Conservation (phyloP, 1,140 invertebrate genomes). For the Drosophila nigrodunni region DNA sequence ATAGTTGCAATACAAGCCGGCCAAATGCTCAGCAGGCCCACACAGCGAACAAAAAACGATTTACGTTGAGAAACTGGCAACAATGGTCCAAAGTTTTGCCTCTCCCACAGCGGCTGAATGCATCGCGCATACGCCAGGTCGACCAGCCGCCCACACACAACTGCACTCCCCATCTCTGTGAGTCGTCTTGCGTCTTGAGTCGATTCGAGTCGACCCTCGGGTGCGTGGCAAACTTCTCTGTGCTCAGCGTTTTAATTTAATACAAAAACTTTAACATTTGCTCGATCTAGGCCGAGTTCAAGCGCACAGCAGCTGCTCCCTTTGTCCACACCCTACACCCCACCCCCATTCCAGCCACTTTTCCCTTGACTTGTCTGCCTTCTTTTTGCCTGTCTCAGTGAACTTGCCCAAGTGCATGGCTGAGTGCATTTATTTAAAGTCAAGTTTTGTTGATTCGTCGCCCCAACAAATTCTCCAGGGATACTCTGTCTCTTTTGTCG, state of each 20-base stretch:
- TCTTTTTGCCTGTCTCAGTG: constrained; percentile 22
- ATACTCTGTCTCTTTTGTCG: constrained; percentile 2
- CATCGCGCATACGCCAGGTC: constrained; percentile 64
- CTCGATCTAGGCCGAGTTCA: constrained; percentile 40
- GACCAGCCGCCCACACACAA: not conserved
- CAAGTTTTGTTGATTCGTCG: constrained; percentile 71
- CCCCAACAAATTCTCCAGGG: constrained; percentile 46
- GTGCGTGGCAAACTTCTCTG: constrained; percentile 59
- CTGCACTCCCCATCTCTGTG: too few species aligned
- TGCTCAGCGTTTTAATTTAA: constrained; percentile 79
- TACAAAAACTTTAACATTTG: constrained; percentile 72
- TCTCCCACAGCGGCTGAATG: not conserved
- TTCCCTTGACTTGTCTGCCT: not conserved
- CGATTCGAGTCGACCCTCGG: not conserved
- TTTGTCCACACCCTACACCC: not conserved
- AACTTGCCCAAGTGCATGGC: constrained; percentile 61
- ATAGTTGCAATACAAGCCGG: constrained; percentile 68
- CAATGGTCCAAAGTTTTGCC: constrained; percentile 64
- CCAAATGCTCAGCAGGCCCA: constrained; percentile 27
- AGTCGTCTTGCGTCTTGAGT: too few species aligned
- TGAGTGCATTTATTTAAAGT: constrained; percentile 78
- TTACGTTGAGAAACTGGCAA: constrained; percentile 67
- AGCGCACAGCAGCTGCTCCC: constrained; percentile 17
- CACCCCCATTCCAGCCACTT: not conserved
- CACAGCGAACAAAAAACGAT: constrained; percentile 63